Evolutionary conservation across 2,797 vertebrate species (phyloP), one percentile per base, ranked within the genome.

Genomic region (Notoglanidium macrostoma): DNA sequence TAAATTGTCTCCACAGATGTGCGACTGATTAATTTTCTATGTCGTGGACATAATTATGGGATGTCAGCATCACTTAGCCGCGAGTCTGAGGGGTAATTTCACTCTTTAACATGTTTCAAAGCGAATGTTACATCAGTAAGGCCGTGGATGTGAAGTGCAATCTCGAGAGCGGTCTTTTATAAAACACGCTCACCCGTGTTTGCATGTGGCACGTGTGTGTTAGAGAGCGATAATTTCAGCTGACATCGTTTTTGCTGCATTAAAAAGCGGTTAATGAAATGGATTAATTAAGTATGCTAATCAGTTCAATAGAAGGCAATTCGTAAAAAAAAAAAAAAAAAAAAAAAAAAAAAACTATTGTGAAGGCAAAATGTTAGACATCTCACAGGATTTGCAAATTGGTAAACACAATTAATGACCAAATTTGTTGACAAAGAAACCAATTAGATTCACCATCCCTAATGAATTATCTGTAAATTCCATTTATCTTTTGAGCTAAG

Each of bases 281-380:
- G 19, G 88, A 92, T 94, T 95, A 95, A 95, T 96, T 94, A 95
- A 94, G 93, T 94, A 94, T 95, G 94, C 93, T 95, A 95, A 95
- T 95, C 87, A 93, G 93, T 90, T 93, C 90, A 88, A 94, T 94
- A 92, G 92, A 94, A 93, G 84, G 93, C 91, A 93, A 94, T 94
- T 89, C 40, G 77, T 88, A 91, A 88, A 91, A 55, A 55, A 78
- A 32, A 21, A 88, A 91, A 55, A 55, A 78, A 32, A 21, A 17
- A 88, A 91, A 87, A 91, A 57, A 40, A 59, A 89, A 91, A 86
- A 90, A 49, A 49, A 94, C 91, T 92, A 87, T 90, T 93, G 92
- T 94, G 79, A 77, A 84, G 87, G 76, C 61, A 80, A 86, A 89
- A 84, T 82, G 89, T 91, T 86, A 85, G 85, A 85, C 89, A 87